phyloP scores from a whole-genome alignment of 2,888 invertebrate species.

The Nemurella pictetii region DNA sequence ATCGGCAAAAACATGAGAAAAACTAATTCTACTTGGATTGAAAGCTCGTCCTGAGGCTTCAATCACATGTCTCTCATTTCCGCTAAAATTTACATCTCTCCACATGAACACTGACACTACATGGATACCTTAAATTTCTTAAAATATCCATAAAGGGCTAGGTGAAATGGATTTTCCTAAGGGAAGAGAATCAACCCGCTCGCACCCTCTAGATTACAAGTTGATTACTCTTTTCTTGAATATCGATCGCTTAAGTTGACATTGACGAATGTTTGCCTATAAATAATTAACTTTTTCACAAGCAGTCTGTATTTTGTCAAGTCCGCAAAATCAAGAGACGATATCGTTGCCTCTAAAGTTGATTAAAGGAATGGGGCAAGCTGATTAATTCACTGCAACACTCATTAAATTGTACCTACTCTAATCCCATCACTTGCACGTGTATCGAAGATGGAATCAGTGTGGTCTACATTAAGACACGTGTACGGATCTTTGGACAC shows the following conservation, averaged over 20 bases:
- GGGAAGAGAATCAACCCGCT: no score
- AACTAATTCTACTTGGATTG: neutral
- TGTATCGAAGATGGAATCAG: no score
- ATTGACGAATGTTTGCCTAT: neutral
- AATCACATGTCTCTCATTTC: neutral
- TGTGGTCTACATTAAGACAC: no score
- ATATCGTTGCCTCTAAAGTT: neutral
- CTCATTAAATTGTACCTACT: no score
- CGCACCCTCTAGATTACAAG: neutral
- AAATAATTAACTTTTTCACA: neutral
- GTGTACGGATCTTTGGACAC: no score
- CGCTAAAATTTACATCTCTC: neutral
- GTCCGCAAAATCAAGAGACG: neutral
- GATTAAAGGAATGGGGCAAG: no score
- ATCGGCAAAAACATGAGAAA: neutral
- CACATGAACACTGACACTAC: neutral
- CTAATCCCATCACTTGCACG: no score
- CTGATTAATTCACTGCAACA: no score
- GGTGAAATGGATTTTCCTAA: no score
- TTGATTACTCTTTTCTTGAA: neutral
- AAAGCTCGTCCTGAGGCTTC: neutral
- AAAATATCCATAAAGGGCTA: no score
- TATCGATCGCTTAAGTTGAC: neutral
- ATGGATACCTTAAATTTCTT: no score
- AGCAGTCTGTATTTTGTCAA: no score